These are phyloP conservation scores for Alouatta palliata DNA, from an alignment of 2,113 vertebrate genomes.

Conservation along the genomic window DNA sequence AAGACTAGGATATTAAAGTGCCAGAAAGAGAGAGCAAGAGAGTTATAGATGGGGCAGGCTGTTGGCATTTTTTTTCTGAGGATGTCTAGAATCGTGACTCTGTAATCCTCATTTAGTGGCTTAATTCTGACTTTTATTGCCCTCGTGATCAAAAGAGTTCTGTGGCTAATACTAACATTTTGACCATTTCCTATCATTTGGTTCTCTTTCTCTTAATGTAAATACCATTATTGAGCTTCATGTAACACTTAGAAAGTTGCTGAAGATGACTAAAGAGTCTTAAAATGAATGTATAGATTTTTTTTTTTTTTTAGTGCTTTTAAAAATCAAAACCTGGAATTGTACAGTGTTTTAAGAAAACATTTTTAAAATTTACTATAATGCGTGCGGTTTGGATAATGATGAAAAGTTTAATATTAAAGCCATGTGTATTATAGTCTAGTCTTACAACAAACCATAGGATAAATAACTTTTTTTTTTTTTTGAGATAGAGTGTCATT, in stretches of 20 bases:
- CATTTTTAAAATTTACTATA: not conserved
- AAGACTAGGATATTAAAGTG: not conserved
- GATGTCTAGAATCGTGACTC: not conserved
- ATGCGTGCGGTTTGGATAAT: not conserved
- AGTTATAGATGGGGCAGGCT: not conserved
- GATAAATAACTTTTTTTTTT: not conserved
- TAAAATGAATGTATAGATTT: not conserved
- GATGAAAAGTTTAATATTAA: constrained; percentile 17
- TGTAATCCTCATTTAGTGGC: not conserved
- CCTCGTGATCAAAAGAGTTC: not conserved
- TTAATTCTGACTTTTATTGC: constrained; percentile 14
- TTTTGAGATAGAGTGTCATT: too few species aligned
- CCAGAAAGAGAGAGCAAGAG: not conserved
- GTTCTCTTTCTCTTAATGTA: constrained; percentile 33
- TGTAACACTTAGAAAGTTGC: not conserved
- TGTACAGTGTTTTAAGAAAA: not conserved
- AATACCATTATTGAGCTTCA: not conserved
- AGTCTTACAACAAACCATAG: too few species aligned
- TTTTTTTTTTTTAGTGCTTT: not conserved
- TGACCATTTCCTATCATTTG: constrained; percentile 31
- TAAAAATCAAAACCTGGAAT: constrained; percentile 7
- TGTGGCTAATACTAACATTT: not conserved
- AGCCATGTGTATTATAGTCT: not conserved
- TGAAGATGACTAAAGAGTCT: not conserved
- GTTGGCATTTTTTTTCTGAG: constrained; percentile 17